A percentile compares a stretch with the other conserved stretches of the same genome.
These are phyloP conservation scores for Volucella inflata DNA, from an alignment of 2,888 invertebrate species.

Conservation along the genomic window DNA sequence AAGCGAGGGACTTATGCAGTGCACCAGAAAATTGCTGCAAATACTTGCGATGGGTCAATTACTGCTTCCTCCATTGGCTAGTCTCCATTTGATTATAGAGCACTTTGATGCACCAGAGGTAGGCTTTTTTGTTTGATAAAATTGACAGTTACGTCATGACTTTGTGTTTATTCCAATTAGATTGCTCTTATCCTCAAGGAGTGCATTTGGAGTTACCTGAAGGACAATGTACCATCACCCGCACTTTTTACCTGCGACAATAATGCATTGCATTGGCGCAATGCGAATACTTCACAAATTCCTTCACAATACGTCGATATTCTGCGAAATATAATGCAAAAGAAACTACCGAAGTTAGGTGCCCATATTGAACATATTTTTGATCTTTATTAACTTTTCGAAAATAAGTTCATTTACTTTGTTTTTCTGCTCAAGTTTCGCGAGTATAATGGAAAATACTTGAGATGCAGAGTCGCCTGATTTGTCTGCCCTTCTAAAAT, in stretches of 20 bases:
- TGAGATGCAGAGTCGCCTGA: no score
- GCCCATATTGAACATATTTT: no score
- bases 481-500: no score
- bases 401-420: no score
- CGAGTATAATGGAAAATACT: no score
- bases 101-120: constrained; percentile 89
- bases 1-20: constrained; percentile 81
- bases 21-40: constrained; percentile 88
- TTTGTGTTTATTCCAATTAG: constrained; percentile 83
- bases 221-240: constrained; percentile 94
- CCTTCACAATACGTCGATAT: constrained; percentile 91
- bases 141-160: neutral
- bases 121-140: neutral
- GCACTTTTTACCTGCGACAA: constrained; percentile 89
- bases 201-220: constrained; percentile 95
- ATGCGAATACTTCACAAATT: constrained; percentile 88
- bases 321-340: constrained; percentile 90
- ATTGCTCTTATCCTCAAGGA: constrained; percentile 92
- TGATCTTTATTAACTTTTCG: no score
- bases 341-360: constrained; percentile 90
- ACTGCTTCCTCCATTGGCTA: constrained; percentile 91
- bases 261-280: constrained; percentile 90
- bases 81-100: constrained; percentile 90
- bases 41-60: constrained; percentile 93
- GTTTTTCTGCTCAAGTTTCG: no score